Percentiles rank a stretch among this genome's conserved stretches.
phyloP scores from a whole-genome alignment of 2,113 vertebrate species.

The Chitala chitala region DNA sequence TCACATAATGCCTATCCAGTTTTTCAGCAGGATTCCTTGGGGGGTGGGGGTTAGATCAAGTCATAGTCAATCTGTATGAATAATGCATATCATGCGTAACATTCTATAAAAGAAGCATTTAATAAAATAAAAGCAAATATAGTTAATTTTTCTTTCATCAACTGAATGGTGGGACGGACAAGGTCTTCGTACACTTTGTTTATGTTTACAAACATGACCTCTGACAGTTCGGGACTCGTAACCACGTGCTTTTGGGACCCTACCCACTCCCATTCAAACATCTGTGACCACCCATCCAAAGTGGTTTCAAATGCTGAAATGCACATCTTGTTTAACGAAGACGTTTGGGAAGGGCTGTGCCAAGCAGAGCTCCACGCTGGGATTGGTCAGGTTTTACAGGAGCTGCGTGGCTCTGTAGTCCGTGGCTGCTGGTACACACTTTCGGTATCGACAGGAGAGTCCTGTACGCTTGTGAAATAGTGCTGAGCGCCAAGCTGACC shows the following conservation, averaged over 20 bases:
- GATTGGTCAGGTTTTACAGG: no score
- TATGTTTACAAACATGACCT: neutral
- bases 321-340: no score
- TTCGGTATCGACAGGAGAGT: neutral
- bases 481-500: neutral
- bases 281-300: neutral
- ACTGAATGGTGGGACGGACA: neutral
- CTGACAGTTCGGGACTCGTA: neutral
- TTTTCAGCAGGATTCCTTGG: neutral
- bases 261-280: neutral
- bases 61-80: neutral
- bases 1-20: neutral
- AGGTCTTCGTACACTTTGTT: no score
- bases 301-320: neutral
- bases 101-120: slow-evolving; percentile 11
- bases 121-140: neutral
- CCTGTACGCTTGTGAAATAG: neutral
- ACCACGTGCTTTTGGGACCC: neutral
- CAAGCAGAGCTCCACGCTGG: no score
- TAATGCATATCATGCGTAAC: slow-evolving; percentile 7
- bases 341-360: no score
- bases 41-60: neutral
- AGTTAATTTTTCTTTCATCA: slow-evolving; percentile 1
- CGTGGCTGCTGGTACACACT: no score
- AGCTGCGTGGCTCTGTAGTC: no score